A percentile compares a stretch with the other conserved stretches of the same genome.
Evolutionary conservation across 92 coral and sea anemone genomes (phyloP).

Genomic region (Zoanthus sansibaricus): DNA sequence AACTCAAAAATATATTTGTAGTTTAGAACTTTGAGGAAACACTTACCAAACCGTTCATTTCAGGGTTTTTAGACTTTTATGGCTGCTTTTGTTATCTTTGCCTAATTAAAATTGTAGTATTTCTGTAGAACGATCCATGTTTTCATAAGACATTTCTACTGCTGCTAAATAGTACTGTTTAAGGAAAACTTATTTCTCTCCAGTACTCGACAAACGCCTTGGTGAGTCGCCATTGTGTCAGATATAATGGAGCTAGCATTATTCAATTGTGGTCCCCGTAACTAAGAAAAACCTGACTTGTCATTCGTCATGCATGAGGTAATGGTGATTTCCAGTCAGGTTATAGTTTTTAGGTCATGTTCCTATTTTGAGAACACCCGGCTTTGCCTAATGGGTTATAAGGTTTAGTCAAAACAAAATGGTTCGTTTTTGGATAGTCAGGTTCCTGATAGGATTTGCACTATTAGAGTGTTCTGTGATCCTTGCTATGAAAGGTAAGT

Average conservation of each 20-base stretch:
- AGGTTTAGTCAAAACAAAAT: conserved; percentile 24
- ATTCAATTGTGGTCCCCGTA: conserved; percentile 49
- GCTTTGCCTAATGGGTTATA: background rate
- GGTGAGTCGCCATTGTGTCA: background rate
- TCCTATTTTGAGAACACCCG: conserved; percentile 15
- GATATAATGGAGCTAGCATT: background rate
- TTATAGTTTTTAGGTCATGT: conserved; percentile 17
- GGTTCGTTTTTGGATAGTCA: background rate
- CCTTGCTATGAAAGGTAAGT: conserved; percentile 29
- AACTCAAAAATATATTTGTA: too few species aligned
- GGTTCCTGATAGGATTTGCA: background rate
- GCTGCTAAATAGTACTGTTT: background rate
- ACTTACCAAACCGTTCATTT: background rate
- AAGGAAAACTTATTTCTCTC: background rate
- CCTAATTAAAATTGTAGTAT: background rate
- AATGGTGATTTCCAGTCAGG: background rate
- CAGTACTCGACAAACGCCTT: background rate
- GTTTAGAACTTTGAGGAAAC: background rate
- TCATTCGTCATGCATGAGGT: conserved; percentile 32
- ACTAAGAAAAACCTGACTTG: conserved; percentile 28
- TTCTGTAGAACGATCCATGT: background rate
- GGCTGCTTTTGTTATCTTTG: background rate
- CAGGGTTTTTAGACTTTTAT: background rate
- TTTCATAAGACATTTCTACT: background rate
- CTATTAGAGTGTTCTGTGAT: conserved; percentile 1